Percentiles rank a stretch among this genome's conserved stretches.
Conservation (phyloP, 2,113 vertebrate species). For the cat (Felis catus) region DNA sequence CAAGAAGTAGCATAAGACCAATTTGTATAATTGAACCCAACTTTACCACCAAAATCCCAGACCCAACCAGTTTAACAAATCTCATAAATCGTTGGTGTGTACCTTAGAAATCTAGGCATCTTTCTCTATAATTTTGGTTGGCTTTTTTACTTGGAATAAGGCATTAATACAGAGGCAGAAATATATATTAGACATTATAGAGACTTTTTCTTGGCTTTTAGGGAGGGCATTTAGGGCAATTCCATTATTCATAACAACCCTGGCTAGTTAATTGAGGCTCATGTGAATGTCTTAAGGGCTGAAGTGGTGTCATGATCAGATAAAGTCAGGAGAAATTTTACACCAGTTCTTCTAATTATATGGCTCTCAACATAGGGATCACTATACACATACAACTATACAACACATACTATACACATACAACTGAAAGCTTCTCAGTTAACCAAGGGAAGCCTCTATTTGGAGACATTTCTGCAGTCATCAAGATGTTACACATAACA, state of each 20-base stretch:
- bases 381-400: too few relatives aligned
- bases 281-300: background rate
- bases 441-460: background rate
- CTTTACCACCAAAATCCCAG: background rate
- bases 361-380: background rate
- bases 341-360: background rate
- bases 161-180: background rate
- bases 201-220: background rate
- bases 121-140: background rate
- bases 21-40: background rate
- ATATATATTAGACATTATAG: background rate
- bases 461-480: background rate
- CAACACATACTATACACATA: too few relatives aligned
- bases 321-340: background rate
- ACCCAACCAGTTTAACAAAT: background rate
- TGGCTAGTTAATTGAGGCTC: background rate
- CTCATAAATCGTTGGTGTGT: background rate
- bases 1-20: background rate
- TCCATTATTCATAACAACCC: background rate
- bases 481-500: background rate
- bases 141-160: background rate
- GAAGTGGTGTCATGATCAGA: background rate
- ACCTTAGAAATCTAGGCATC: background rate
- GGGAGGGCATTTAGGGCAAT: background rate
- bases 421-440: background rate